A percentile compares a stretch with the other conserved stretches of the same genome.
phyloP scores from a whole-genome alignment of 2,113 vertebrate species.

The Clinocottus analis region DNA sequence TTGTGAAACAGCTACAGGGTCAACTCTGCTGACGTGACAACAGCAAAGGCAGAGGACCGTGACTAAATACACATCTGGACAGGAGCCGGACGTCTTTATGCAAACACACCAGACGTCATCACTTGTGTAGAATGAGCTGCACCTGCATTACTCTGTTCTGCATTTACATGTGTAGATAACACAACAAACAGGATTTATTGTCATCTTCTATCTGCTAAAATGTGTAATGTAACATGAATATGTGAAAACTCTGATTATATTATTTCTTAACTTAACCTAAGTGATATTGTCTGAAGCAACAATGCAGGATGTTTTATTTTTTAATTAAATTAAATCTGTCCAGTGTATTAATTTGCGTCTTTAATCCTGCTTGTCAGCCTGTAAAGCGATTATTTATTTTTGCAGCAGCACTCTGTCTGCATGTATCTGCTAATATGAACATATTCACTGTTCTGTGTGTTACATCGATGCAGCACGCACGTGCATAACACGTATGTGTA shows the following conservation, averaged over 20 bases:
- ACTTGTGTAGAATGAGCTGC: too few species aligned
- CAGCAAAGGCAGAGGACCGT: background rate
- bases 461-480: background rate
- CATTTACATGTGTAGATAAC: background rate
- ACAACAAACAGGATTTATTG: background rate
- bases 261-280: too few species aligned
- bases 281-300: background rate
- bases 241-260: background rate
- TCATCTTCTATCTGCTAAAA: background rate
- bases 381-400: background rate
- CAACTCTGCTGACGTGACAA: background rate
- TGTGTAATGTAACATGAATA: constrained; percentile 7
- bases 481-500: background rate
- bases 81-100: background rate
- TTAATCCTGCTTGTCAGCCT: background rate
- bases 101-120: background rate
- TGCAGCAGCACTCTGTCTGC: background rate
- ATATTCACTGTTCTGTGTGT: background rate
- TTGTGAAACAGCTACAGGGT: constrained; percentile 36
- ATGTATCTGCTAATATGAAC: background rate
- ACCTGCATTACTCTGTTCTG: background rate
- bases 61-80: background rate
- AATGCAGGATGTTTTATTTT: background rate
- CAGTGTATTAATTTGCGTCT: too few species aligned
- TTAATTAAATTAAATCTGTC: too few species aligned